Conservation (phyloP, 2,888 invertebrate species). For the Noctua janthe region DNA sequence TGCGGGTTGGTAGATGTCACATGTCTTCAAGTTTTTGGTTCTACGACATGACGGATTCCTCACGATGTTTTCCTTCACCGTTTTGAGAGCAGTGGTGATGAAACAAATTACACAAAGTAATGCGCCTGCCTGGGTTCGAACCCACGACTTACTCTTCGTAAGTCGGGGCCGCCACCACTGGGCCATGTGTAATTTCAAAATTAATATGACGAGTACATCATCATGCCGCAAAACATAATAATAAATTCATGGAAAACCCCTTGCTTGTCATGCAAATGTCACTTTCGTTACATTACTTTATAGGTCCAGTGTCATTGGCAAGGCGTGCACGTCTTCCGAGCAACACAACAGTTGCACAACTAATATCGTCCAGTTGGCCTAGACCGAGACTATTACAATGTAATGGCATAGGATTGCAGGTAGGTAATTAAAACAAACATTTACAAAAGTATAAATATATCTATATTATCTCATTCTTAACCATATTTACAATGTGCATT, state of each 20-base stretch:
- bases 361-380: conserved; percentile 53
- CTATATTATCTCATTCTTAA: conserved; percentile 65
- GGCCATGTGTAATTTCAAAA: not conserved
- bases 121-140: no score
- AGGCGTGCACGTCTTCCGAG: conserved; percentile 55
- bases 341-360: conserved; percentile 58
- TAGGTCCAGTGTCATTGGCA: conserved; percentile 57
- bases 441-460: conserved; percentile 70
- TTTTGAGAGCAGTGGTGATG: no score
- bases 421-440: conserved; percentile 49
- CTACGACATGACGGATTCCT: no score
- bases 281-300: conserved; percentile 65
- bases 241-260: conserved; percentile 65
- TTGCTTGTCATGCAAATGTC: conserved; percentile 61
- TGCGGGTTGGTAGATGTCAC: no score
- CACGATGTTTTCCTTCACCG: no score
- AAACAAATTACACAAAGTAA: no score
- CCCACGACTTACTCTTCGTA: no score
- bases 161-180: no score
- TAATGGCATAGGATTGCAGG: conserved; percentile 31
- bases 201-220: conserved; percentile 47
- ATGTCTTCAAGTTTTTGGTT: no score
- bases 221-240: conserved; percentile 23
- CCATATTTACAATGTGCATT: conserved; percentile 76
- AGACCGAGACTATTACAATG: conserved; percentile 52